Percentiles rank a stretch among this genome's conserved stretches.
phyloP scores from a whole-genome alignment of 2,888 invertebrate genomes.

The Tinea pellionella region DNA sequence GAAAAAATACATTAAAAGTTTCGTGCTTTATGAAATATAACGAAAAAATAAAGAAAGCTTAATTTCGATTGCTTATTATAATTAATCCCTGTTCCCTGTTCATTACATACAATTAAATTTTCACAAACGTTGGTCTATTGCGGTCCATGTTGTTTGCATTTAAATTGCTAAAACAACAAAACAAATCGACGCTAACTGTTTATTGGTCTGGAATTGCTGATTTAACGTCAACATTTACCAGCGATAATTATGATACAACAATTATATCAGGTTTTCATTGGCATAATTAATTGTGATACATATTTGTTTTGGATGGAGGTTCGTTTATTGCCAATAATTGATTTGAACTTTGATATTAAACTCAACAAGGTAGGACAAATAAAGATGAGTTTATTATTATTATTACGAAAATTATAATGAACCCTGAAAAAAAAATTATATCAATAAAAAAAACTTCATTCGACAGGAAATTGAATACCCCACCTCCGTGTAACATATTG shows the following conservation, averaged over 20 bases:
- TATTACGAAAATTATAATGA: too few species aligned
- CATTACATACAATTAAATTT: not conserved
- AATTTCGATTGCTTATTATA: not conserved
- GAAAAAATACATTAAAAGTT: too few species aligned
- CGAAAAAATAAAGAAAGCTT: not conserved
- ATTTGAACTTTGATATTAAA: too few species aligned
- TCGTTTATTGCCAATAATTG: too few species aligned
- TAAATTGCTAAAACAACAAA: slow-evolving; percentile 3
- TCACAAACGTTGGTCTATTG: not conserved
- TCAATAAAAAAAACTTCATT: not conserved
- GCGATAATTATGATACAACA: not conserved
- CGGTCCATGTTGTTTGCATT: not conserved
- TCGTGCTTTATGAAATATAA: not conserved
- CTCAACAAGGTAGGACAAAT: too few species aligned
- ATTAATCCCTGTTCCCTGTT: not conserved
- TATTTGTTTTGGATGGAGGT: too few species aligned
- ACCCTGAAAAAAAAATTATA: not conserved
- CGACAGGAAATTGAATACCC: too few species aligned
- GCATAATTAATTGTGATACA: too few species aligned
- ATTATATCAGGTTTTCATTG: too few species aligned
- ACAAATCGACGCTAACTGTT: not conserved
- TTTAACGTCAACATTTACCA: not conserved
- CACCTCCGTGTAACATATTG: too few species aligned
- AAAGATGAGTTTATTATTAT: too few species aligned
- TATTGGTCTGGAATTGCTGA: not conserved